Base-by-base conservation (phyloP, 1,140 invertebrate species). In the Camponotus vicinus region DNA sequence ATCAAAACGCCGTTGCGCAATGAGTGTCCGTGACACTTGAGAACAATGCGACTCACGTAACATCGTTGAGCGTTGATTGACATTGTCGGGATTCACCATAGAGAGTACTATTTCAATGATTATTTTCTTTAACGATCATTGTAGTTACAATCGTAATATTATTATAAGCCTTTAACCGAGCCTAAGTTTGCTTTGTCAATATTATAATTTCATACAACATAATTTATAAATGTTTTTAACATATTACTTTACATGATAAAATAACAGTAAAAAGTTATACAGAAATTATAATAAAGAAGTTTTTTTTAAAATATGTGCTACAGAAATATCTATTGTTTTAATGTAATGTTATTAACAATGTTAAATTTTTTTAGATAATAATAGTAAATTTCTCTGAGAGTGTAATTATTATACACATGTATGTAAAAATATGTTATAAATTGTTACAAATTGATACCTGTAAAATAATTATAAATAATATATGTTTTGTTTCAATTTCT, bases 1-100 rank as follows among this genome's bases (percentile, higher is more conserved):
- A 86, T 87, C 79, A 66, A 73, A 86, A 85, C 70, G 75, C 63
- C 55, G 55, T 82, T 76, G 63, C 63, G 85, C 76, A 73, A 73
- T 61, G 37, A 32, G 49, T 57, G 89, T 90, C 89, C 89, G 83
- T 90, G 89, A 90, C 86, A 90, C 89, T 87, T 86, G 86, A 57
- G 88, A 90, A 90, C 88, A 90, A 90, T 90, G 86, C 89, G 66
- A 79, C 61, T 88, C 89, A 90, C 89, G 83, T 90, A 90, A 88
- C 78, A n/a, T 71, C 76, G 21, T 64, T 21, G 40, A 83, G 57
- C 86, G 77, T 85, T 77, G 88, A 89, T 90, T 85, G 82, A 90
- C 70, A 85, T 87, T 87, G 66, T 49, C 40, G 70, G 32, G 79
- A 87, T 85, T 90, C 57, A 73, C 34, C 85, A 40, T 49, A 13